phyloP scores from a whole-genome alignment of 2,113 vertebrate genomes.

The Boulengeromyrus knoepffleri region DNA sequence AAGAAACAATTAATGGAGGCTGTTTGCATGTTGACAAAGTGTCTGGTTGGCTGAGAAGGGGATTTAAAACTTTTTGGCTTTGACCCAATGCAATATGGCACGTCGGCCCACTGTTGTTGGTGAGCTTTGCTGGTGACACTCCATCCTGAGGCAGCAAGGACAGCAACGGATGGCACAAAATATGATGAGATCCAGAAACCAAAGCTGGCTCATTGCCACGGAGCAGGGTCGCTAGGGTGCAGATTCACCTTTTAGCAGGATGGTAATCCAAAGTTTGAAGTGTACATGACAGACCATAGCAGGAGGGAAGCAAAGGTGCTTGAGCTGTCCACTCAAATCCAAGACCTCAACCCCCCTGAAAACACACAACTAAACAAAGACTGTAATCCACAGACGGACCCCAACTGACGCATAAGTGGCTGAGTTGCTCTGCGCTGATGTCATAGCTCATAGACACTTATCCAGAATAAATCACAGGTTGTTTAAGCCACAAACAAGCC shows the following conservation, averaged over 20 bases:
- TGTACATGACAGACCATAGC: neutral
- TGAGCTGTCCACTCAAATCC: neutral
- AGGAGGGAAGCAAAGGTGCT: neutral
- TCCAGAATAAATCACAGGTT: neutral
- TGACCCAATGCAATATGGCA: neutral
- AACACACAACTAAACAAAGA: neutral
- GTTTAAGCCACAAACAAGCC: neutral
- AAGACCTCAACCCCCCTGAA: neutral
- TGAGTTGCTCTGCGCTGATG: neutral
- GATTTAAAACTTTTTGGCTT: neutral
- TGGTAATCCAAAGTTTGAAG: neutral
- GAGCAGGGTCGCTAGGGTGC: neutral
- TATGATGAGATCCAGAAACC: neutral
- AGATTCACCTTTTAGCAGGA: neutral
- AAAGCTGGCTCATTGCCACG: neutral
- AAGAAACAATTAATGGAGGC: neutral
- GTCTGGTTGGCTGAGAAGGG: neutral
- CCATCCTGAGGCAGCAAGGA: neutral
- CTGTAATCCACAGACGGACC: neutral
- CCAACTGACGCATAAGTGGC: neutral
- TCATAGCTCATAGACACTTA: neutral
- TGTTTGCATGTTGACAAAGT: neutral
- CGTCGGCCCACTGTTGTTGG: neutral
- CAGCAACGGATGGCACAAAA: neutral
- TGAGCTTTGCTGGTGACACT: neutral